Percentiles rank a stretch among this genome's conserved stretches.
Conservation (phyloP, 2,797 vertebrate genomes). For the Psittacula echo region DNA sequence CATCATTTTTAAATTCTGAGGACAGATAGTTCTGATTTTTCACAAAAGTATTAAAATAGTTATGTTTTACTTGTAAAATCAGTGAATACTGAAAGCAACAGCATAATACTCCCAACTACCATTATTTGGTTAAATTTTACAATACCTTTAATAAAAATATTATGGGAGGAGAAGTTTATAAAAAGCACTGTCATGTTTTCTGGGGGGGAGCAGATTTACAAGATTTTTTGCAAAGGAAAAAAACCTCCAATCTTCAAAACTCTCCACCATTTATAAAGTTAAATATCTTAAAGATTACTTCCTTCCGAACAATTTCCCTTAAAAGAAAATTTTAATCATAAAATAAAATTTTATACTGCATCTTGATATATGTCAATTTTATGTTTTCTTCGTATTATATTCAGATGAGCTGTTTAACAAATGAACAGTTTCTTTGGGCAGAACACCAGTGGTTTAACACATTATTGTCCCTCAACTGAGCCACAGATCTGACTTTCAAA, state of each 20-base stretch:
- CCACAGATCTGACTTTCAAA: not conserved
- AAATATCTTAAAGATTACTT: not conserved
- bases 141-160: not conserved
- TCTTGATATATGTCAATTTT: not conserved
- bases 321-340: not conserved
- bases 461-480: not conserved
- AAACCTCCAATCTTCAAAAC: not conserved
- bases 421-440: not conserved
- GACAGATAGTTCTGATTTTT: rapidly evolving
- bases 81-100: not conserved
- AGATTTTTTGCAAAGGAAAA: not conserved
- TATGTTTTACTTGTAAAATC: not conserved
- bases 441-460: not conserved
- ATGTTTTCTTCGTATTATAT: not conserved
- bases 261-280: not conserved
- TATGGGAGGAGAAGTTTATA: not conserved
- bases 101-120: not conserved
- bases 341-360: not conserved
- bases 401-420: not conserved
- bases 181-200: not conserved
- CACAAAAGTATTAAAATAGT: not conserved
- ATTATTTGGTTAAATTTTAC: not conserved
- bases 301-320: not conserved
- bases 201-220: not conserved
- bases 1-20: not conserved